A percentile compares a stretch with the other conserved stretches of the same genome.
phyloP scores from a whole-genome alignment of 2,888 invertebrate species.

The Crioceris asparagi region DNA sequence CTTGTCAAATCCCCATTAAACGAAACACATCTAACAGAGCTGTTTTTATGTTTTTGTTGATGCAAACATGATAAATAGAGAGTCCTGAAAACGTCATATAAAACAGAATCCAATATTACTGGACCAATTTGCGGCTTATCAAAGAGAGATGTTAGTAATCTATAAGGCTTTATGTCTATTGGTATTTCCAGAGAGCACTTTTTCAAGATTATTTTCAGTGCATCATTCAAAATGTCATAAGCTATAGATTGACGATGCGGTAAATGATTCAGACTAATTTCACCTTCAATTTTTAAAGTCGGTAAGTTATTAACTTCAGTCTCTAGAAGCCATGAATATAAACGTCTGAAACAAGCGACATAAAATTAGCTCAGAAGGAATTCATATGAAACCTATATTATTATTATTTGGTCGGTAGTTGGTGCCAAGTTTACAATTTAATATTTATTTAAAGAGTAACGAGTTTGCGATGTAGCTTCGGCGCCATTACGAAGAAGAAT shows the following conservation, averaged over 20 bases:
- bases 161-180: slow-evolving; percentile 58
- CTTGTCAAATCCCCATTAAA: slow-evolving; percentile 36
- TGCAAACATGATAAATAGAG: slow-evolving; percentile 45
- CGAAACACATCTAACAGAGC: slow-evolving; percentile 32
- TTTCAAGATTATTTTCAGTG: slow-evolving; percentile 50
- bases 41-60: slow-evolving; percentile 33
- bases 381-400: no score
- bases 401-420: no score
- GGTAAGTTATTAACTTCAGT: slow-evolving; percentile 49
- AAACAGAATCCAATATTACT: slow-evolving; percentile 62
- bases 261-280: slow-evolving; percentile 51
- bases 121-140: slow-evolving; percentile 82
- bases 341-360: slow-evolving; percentile 44
- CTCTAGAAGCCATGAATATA: slow-evolving; percentile 78
- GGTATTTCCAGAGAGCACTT: slow-evolving; percentile 42
- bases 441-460: no score
- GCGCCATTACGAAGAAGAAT: no score
- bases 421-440: no score
- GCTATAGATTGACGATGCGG: slow-evolving; percentile 34
- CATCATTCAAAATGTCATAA: slow-evolving; percentile 53
- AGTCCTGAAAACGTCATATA: slow-evolving; percentile 65
- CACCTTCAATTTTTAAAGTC: slow-evolving; percentile 28
- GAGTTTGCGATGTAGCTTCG: no score
- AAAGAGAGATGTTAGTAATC: slow-evolving; percentile 70
- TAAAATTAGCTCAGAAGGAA: no score